Conservation (phyloP, 1,140 invertebrate genomes). For the Paraescarpia echinospica region DNA sequence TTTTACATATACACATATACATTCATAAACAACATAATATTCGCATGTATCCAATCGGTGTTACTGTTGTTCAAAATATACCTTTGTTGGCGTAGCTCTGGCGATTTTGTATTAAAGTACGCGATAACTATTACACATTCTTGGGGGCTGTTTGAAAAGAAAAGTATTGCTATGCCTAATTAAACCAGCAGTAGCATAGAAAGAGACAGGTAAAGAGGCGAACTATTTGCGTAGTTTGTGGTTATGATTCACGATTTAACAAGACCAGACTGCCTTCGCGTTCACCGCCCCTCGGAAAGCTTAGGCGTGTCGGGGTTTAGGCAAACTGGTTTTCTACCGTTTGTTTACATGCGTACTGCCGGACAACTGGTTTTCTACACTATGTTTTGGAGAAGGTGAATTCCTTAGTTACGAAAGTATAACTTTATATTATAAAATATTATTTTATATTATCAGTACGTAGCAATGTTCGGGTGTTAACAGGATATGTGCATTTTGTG, state of each 20-base stretch:
- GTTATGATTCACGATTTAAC: neutral
- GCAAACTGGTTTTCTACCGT: neutral
- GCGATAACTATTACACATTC: neutral
- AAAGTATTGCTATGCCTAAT: neutral
- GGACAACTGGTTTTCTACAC: too few relatives aligned
- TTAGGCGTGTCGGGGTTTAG: neutral
- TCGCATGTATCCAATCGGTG: too few relatives aligned
- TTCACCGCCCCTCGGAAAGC: neutral
- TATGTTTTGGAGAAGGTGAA: too few relatives aligned
- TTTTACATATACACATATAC: too few relatives aligned
- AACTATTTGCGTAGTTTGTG: neutral
- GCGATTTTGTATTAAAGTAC: neutral
- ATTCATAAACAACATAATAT: too few relatives aligned
- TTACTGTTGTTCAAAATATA: too few relatives aligned
- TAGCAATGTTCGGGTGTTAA: neutral
- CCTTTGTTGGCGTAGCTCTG: too few relatives aligned
- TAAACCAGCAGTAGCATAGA: neutral
- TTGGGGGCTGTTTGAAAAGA: neutral
- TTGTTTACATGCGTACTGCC: neutral
- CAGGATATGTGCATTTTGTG: neutral
- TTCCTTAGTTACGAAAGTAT: too few relatives aligned
- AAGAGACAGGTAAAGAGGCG: neutral
- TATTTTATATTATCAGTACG: too few relatives aligned
- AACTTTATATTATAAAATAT: too few relatives aligned
- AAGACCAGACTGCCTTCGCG: neutral